Base-by-base conservation (phyloP, 2,888 invertebrate species). In the Dinocampus coccinellae region DNA sequence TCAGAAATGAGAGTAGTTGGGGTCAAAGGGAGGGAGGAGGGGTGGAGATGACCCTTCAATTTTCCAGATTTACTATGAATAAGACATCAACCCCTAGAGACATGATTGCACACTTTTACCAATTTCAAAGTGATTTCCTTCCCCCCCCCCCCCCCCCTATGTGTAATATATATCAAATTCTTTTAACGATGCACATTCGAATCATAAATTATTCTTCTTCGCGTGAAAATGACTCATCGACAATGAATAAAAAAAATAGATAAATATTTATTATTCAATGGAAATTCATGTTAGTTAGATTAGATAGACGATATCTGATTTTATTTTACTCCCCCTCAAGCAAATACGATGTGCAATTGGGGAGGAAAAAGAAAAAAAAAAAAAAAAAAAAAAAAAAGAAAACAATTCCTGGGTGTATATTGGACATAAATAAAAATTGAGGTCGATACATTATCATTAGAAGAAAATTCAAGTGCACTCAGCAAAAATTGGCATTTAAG, bases 11-110 rank as follows among this genome's bases (percentile, higher is more conserved):
- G n/a, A n/a, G n/a, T 39, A 13, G 3, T 3, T 39, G 4, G 3
- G 3, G 13, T n/a, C 4, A 29, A 3, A 39, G 39, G n/a, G 36
- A 11, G 13, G 3, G 13, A 13, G 3, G 7, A 3, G n/a, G 39
- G n/a, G 36, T 9, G 13, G n/a, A 39, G n/a, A 39, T 39, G 39
- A 2, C 57, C n/a, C 24, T 29, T 10, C 11, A 57, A 57, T 57
- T 26, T 57, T 29, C 57, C 29, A 26, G n/a, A 57, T 57, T 29
- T n/a, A n/a, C 57, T 13, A 57, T 57, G 57, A 57, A 57, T 57
- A 57, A 57, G 57, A 57, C 29, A 57, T 57, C 29, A n/a, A 24
- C 29, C 57, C 26, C 57, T n/a, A 10, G 29, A n/a, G n/a, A 29
- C 29, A 29, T n/a, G 29, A 29, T 13, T 10, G 11, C 57, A 26